A percentile compares a stretch with the other conserved stretches of the same genome.
These are phyloP conservation scores for Rhagologus leucostigma DNA, from an alignment of 2,113 vertebrate species.

Conservation along the genomic window DNA sequence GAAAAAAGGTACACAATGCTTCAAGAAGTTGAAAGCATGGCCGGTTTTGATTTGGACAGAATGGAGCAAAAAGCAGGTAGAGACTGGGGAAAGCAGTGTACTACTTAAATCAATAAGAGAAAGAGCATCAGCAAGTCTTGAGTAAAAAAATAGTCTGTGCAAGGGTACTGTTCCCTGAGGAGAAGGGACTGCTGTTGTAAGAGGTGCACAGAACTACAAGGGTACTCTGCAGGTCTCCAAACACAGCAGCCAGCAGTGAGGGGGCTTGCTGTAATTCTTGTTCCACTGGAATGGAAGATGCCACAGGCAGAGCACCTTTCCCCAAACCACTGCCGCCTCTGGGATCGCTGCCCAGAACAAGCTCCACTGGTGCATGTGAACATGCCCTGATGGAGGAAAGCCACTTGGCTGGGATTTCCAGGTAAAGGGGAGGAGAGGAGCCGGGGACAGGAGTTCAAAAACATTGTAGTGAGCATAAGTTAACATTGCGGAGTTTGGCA, in stretches of 20 bases:
- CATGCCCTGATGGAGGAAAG: neutral
- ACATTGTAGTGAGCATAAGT: neutral
- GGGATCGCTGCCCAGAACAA: neutral
- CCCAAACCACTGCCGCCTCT: rapidly evolving
- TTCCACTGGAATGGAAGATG: neutral
- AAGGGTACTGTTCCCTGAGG: neutral
- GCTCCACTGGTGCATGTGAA: neutral
- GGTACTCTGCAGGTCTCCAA: neutral
- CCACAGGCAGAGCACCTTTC: neutral
- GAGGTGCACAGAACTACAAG: neutral
- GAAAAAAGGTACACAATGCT: neutral
- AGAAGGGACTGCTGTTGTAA: neutral
- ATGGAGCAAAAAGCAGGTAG: neutral
- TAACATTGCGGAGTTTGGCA: neutral
- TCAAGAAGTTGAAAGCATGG: neutral
- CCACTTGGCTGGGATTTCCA: neutral
- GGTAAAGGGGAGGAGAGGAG: neutral
- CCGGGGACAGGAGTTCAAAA: neutral
- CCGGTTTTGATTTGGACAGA: neutral
- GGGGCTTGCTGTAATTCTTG: neutral
- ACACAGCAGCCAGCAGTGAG: neutral
- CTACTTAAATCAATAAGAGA: neutral
- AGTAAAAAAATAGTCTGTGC: neutral
- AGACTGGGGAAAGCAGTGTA: neutral
- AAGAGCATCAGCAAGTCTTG: neutral